These are phyloP conservation scores for Hypanus sabinus DNA, from an alignment of 2,113 vertebrate species.

Conservation along the genomic window DNA sequence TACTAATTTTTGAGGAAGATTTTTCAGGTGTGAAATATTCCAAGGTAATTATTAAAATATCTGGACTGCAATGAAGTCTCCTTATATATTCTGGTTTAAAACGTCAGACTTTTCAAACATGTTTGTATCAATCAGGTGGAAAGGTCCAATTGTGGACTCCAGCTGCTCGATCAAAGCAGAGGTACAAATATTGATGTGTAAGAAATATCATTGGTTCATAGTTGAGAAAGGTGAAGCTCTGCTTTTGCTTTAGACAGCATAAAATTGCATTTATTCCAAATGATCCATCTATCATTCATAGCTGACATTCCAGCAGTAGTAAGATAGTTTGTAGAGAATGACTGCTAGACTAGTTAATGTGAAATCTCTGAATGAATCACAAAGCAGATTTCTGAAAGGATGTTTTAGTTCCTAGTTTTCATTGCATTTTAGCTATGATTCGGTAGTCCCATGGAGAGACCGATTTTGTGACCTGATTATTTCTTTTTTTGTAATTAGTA, in stretches of 20 bases:
- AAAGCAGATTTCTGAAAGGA: not conserved
- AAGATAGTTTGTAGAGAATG: not conserved
- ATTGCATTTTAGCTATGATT: slow-evolving; percentile 9
- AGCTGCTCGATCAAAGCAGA: not conserved
- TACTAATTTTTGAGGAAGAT: not conserved
- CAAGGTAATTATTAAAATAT: not conserved
- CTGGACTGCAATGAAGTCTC: not conserved
- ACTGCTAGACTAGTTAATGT: not conserved
- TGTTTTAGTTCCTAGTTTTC: not conserved
- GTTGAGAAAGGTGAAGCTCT: not conserved
- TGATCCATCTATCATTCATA: not conserved
- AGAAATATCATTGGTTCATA: not conserved
- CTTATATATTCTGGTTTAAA: slow-evolving; percentile 1
- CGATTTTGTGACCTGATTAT: not conserved
- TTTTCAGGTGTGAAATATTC: not conserved
- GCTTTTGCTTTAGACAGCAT: too few relatives aligned
- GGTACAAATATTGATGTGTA: not conserved
- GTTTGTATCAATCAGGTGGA: not conserved
- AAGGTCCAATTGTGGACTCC: not conserved
- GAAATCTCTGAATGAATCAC: not conserved
- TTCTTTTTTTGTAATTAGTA: not conserved
- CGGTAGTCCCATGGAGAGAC: not conserved
- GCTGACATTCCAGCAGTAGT: not conserved
- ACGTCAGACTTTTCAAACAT: not conserved
- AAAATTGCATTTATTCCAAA: not conserved